Base-by-base conservation (phyloP, 2,113 vertebrate species). In the Chamaea fasciata region DNA sequence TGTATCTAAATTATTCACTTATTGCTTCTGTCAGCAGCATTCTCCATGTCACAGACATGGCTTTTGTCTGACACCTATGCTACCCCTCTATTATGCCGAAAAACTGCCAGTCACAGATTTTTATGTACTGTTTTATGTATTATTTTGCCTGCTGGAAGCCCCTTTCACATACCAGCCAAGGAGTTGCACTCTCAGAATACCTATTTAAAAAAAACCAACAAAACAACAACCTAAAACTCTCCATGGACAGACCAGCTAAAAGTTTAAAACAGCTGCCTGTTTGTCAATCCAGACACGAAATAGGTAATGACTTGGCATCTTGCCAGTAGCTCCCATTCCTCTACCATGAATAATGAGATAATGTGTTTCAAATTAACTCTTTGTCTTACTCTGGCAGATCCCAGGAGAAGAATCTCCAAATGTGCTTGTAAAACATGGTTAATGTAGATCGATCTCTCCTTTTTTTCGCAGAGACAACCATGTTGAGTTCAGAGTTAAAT, bases 351-450 rank as follows among this genome's bases (percentile, higher is more conserved):
- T 91, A 94, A 79, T 80, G 26, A 70, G 57, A 37, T 55, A 49
- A 84, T 44, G 30, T 63, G 69, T n/a, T 91, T 64, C 52, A 88
- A 76, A 85, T 92, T 73, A 95, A 87, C 82, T 94, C 60, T 86
- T 89, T 67, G 33, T 87, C 59, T 88, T 83, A 74, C 6, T 6
- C 13, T 68, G 76, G 24, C 63, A 83, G 14, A 47, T 89, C 44
- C 35, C 73, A 31, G 37, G 81, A 89, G 70, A 47, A 52, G 56
- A 68, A 42, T 64, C 64, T 73, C 42, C 52, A 67, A 31, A 80
- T 83, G 70, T 50, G 21, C 64, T 55, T 55, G 59, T 82, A 50
- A 69, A 76, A 46, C 19, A 11, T 28, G 46, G 7, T 69, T 73
- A 53, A 44, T 21, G 27, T 53, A 24, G 81, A 42, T 57, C 1